A percentile compares a stretch with the other conserved stretches of the same genome.
These are phyloP conservation scores for Orchesella flavescens DNA, from an alignment of 2,888 invertebrate species.

Conservation along the genomic window DNA sequence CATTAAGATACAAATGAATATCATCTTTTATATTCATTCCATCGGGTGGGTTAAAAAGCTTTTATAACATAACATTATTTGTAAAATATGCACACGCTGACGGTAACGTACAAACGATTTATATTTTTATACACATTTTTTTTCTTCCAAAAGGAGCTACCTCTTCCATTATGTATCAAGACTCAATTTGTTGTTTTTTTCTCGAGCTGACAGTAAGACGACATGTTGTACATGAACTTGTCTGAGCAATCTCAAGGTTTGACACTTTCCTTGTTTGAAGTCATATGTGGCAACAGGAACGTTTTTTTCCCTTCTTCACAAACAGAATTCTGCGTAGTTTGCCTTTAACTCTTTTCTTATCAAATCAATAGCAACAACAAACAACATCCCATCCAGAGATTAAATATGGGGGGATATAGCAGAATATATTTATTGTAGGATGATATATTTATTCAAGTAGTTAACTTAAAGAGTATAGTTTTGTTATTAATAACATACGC, in stretches of 20 bases:
- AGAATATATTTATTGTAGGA: no score
- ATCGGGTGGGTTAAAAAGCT: no score
- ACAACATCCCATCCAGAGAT: no score
- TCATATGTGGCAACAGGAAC: not conserved
- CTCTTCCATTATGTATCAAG: not conserved
- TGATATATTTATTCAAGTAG: not conserved
- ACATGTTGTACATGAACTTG: constrained; percentile 28
- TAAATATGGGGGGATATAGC: no score
- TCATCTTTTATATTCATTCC: no score
- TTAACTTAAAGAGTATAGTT: constrained; percentile 16
- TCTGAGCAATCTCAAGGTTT: constrained; percentile 44
- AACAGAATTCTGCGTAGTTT: constrained; percentile 12
- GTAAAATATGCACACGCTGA: no score
- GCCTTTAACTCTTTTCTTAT: constrained; percentile 2
- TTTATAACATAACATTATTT: no score
- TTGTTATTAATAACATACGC: not conserved
- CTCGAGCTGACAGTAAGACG: constrained; percentile 3
- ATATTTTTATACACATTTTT: no score
- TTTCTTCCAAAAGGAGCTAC: no score
- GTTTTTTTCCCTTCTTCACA: constrained; percentile 16
- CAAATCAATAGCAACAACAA: not conserved
- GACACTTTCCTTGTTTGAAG: constrained; percentile 25
- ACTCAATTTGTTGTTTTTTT: constrained; percentile 21
- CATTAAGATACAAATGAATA: no score
- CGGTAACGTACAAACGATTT: no score